Conservation (phyloP, 2,113 vertebrate species). For the Bungarus multicinctus region DNA sequence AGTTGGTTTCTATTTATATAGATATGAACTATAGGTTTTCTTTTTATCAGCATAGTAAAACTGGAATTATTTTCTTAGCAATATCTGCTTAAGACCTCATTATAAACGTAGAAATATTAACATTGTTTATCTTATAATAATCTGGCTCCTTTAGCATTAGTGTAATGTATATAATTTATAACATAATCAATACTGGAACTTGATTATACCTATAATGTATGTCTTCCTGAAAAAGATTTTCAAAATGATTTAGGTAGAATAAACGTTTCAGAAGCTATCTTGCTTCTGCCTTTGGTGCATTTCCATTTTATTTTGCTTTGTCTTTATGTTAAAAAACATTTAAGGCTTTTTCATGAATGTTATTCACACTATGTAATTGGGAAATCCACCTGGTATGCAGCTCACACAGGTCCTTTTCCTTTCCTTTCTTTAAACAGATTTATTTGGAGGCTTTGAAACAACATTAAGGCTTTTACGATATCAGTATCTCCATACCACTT, state of each 20-base stretch:
- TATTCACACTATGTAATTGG: not conserved
- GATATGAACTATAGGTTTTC: not conserved
- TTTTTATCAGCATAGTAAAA: not conserved
- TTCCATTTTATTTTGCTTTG: not conserved
- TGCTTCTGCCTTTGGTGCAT: not conserved
- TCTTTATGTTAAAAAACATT: not conserved
- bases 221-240: not conserved
- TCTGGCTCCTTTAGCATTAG: not conserved
- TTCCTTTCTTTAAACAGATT: constrained; percentile 20
- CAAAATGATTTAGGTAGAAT: not conserved
- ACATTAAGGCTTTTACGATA: not conserved
- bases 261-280: not conserved
- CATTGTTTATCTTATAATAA: not conserved
- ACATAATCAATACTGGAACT: not conserved
- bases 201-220: not conserved
- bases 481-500: not conserved
- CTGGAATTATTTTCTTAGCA: not conserved
- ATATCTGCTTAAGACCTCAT: not conserved
- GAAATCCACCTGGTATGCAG: not conserved
- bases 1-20: not conserved
- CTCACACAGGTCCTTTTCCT: not conserved
- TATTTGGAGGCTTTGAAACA: constrained; percentile 16
- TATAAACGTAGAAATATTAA: not conserved
- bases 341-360: not conserved
- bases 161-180: not conserved